Conservation (phyloP, 2,797 vertebrate species). For the Podarcis lilfordi region DNA sequence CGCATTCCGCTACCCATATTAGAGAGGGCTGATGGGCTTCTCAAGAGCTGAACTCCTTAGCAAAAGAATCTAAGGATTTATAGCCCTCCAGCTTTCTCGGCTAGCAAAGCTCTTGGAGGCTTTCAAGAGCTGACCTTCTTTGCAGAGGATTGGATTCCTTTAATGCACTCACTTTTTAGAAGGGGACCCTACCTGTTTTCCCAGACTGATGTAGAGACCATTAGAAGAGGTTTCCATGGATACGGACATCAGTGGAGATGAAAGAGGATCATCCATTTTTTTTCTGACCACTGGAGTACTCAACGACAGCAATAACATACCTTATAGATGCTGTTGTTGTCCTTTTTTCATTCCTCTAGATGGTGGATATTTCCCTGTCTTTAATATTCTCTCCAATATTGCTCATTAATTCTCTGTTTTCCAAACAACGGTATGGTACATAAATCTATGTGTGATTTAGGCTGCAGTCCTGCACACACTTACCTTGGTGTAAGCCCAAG, state of each 20-base stretch:
- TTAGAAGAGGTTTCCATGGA: slow-evolving; percentile 79
- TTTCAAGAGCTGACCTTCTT: slow-evolving; percentile 74
- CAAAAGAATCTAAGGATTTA: slow-evolving; percentile 69
- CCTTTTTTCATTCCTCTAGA: background rate
- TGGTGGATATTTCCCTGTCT: background rate
- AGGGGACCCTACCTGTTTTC: slow-evolving; percentile 73
- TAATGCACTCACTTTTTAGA: slow-evolving; percentile 70
- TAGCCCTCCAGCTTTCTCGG: slow-evolving; percentile 60
- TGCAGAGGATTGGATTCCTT: slow-evolving; percentile 70
- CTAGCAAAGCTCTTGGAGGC: slow-evolving; percentile 64
- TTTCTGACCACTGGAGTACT: slow-evolving; percentile 74
- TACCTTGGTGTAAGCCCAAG: background rate
- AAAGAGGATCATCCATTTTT: slow-evolving; percentile 71
- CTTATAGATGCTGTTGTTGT: slow-evolving; percentile 6
- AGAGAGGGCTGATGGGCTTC: slow-evolving; percentile 62
- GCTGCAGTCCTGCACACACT: background rate
- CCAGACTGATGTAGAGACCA: slow-evolving; percentile 65
- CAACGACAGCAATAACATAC: slow-evolving; percentile 63
- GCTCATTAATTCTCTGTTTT: background rate
- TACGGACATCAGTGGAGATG: slow-evolving; percentile 67
- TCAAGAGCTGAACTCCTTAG: slow-evolving; percentile 68
- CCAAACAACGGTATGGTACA: background rate
- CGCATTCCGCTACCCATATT: slow-evolving; percentile 50
- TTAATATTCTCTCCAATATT: background rate
- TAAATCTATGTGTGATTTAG: background rate